Conservation (phyloP, 2,113 vertebrate genomes). For the Macaca mulatta region DNA sequence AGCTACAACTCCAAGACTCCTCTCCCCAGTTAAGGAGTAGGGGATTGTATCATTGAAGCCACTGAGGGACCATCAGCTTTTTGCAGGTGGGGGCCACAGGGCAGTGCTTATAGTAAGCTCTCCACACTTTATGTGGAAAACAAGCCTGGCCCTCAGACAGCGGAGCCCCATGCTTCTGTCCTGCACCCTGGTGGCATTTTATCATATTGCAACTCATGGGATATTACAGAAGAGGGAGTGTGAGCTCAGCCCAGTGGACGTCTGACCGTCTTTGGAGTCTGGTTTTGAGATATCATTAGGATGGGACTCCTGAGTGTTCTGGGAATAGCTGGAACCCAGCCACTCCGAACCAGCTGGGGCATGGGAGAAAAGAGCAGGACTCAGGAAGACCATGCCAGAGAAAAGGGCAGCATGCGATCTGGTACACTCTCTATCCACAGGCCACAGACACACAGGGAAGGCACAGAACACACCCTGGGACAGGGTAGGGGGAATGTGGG, state of each 20-base stretch:
- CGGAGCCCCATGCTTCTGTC: not conserved
- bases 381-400: not conserved
- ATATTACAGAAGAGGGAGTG: not conserved
- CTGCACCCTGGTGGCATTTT: constrained; percentile 63
- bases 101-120: not conserved
- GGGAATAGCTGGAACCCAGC: not conserved
- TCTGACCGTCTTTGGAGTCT: not conserved
- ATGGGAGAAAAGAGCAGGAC: not conserved
- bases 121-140: not conserved
- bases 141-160: not conserved
- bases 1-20: not conserved
- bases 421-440: not conserved
- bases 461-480: not conserved
- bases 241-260: not conserved
- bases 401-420: not conserved
- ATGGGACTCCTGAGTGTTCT: not conserved
- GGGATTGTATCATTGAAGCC: not conserved
- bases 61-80: not conserved
- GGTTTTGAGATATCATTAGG: not conserved
- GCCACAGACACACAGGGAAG: not conserved
- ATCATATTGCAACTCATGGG: not conserved
- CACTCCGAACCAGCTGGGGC: not conserved
- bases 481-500: no score
- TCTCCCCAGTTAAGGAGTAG: not conserved
- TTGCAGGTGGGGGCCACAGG: not conserved